Evolutionary conservation across 2,113 vertebrate species (phyloP), one percentile per base, ranked within the genome.

Genomic region (Chaetorhynchus papuensis): DNA sequence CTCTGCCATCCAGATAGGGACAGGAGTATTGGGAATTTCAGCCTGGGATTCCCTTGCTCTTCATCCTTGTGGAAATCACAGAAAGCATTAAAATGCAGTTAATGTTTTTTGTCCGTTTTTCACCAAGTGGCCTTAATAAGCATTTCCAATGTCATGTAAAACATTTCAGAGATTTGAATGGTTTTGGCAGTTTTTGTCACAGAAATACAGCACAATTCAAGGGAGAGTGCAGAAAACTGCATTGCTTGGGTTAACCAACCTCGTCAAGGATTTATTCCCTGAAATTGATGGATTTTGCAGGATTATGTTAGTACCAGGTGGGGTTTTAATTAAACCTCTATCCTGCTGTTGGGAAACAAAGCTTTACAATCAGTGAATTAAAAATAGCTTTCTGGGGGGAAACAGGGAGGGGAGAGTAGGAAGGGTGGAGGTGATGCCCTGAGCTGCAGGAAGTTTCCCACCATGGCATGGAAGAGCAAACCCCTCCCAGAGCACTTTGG

Each of bases 311-410:
- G 39, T 81, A 63, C 30, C 72, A 93, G 74, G 93, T 94, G 52
- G 77, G 87, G 44, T 87, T 95, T 64, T 93, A 96, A 93, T 97
- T 91, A 93, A 94, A 84, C 23, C 13, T 93, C 60, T 84, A 5
- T 64, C 52, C 57, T 94, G 77, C 90, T 64, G 24, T 60, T 75
- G 54, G 26, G 52, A 87, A 91, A 84, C 56, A 10, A 89, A 89
- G 80, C 68, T 87, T 87, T 84, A 31, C 56, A 75, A 66, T 70
- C 74, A 78, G 47, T 75, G 74, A 89, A 93, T 49, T 87, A 47
- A 78, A 89, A 84, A 71, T 2, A 84, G 35, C 7, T 44, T 33
- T 68, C 45, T 19, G 10, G 37, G 20, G 33, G 37, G 4, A 10
- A 39, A 5, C 3, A 12, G 71, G 41, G 19, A 78, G 35, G 23